Percentiles rank a stretch among this genome's conserved stretches.
phyloP scores from a whole-genome alignment of 2,113 vertebrate genomes.

The Pycnonotus jocosus region DNA sequence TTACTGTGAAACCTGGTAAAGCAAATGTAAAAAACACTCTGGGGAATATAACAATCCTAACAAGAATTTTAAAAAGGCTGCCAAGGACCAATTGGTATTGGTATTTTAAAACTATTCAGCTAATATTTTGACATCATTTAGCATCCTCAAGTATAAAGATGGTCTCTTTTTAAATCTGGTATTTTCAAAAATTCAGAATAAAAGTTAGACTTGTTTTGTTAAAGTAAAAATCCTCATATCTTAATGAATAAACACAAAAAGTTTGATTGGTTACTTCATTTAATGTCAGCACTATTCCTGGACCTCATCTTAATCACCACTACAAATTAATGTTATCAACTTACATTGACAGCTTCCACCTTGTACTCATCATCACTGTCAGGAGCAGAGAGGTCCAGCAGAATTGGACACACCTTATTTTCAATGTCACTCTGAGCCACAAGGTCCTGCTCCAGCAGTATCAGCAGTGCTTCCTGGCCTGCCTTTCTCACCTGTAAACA shows the following conservation, averaged over 20 bases:
- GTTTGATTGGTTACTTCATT: neutral
- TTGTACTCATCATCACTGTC: conserved; percentile 85
- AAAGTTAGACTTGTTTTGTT: neutral
- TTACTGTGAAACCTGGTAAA: neutral
- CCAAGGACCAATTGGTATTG: neutral
- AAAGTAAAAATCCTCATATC: neutral
- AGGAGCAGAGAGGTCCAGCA: conserved; percentile 83
- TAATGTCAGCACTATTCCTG: neutral
- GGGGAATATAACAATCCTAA: neutral
- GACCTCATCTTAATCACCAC: neutral
- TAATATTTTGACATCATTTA: neutral
- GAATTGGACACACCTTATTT: conserved; percentile 84
- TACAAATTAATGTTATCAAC: neutral
- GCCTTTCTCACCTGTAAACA: conserved; percentile 85
- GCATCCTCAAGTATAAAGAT: neutral
- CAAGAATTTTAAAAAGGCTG: neutral
- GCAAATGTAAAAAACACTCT: neutral
- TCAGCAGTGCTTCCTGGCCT: conserved; percentile 85
- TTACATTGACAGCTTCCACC: conserved; percentile 85
- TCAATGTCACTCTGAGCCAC: conserved; percentile 85
- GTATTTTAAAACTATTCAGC: neutral
- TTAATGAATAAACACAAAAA: neutral
- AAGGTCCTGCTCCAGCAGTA: conserved; percentile 86
- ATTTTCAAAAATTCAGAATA: neutral
- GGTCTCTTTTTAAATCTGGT: neutral